Percentiles rank a stretch among this genome's conserved stretches.
These are phyloP conservation scores for Dendrolimus houi DNA, from an alignment of 2,888 invertebrate genomes.

Conservation along the genomic window DNA sequence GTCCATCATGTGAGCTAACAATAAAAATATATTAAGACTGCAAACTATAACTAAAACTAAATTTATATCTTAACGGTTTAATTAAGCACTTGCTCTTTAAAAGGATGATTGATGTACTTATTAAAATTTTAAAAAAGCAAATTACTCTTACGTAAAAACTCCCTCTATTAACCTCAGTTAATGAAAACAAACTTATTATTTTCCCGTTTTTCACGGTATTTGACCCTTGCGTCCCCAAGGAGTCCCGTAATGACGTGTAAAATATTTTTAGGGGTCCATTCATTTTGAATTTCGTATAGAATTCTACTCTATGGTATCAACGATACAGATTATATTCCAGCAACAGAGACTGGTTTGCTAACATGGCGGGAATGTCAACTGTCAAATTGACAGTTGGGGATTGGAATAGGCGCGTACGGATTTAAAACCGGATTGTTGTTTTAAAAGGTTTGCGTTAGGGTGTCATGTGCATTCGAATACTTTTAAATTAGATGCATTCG, in stretches of 20 bases:
- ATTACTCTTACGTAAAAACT: background rate
- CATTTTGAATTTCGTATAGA: constrained; percentile 18
- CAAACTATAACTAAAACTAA: too few relatives aligned
- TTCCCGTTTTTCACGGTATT: constrained; percentile 59
- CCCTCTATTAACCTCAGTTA: background rate
- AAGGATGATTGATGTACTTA: too few relatives aligned
- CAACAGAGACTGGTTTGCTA: constrained; percentile 11
- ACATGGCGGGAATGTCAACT: constrained; percentile 43
- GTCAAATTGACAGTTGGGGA: constrained; percentile 61
- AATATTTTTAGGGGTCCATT: constrained; percentile 35
- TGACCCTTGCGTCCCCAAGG: constrained; percentile 39
- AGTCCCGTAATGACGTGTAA: constrained; percentile 59
- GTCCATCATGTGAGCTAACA: too few relatives aligned
- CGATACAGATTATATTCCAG: constrained; percentile 10
- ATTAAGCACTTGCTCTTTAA: too few relatives aligned
- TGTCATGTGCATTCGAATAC: background rate
- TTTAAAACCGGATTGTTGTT: constrained; percentile 56
- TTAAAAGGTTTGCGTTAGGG: constrained; percentile 12
- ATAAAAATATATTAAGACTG: too few relatives aligned
- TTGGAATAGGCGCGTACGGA: constrained; percentile 46
- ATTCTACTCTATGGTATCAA: constrained; percentile 13
- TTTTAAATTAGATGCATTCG: background rate
- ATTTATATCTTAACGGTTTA: too few relatives aligned
- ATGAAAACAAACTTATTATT: constrained; percentile 36
- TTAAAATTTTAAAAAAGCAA: too few relatives aligned